Conservation (phyloP, 2,113 vertebrate genomes). For the Conger conger region DNA sequence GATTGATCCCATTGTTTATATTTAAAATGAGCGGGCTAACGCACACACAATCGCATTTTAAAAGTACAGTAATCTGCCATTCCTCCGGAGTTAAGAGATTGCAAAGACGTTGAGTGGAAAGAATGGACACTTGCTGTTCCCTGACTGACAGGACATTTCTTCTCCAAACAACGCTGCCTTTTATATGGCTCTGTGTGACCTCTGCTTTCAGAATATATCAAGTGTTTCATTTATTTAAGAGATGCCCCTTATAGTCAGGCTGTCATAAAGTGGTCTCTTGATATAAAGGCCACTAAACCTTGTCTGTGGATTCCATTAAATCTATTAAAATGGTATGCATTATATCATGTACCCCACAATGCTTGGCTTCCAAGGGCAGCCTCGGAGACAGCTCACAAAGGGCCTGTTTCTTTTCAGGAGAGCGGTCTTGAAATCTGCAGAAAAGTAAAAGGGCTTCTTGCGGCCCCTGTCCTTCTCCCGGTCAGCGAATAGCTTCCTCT, state of each 20-base stretch:
- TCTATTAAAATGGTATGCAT: constrained; percentile 66
- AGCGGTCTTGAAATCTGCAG: constrained; percentile 62
- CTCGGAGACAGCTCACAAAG: constrained; percentile 63
- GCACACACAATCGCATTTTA: background rate
- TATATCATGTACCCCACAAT: constrained; percentile 68
- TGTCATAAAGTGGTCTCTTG: constrained; percentile 47
- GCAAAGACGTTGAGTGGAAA: constrained; percentile 3
- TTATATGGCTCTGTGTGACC: constrained; percentile 33
- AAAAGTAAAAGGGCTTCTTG: constrained; percentile 56
- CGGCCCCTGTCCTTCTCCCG: background rate
- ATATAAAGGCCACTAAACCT: constrained; percentile 48
- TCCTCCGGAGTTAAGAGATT: background rate
- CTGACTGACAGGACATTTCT: constrained; percentile 31
- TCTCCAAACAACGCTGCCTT: constrained; percentile 27
- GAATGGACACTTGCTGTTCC: constrained; percentile 19
- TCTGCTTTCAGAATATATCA: constrained; percentile 38
- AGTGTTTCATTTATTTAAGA: constrained; percentile 53
- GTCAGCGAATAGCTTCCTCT: constrained; percentile 27
- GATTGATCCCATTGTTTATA: background rate
- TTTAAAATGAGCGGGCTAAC: background rate
- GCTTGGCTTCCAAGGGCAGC: constrained; percentile 65
- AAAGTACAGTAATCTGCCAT: background rate
- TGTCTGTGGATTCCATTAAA: constrained; percentile 66
- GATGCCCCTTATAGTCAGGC: constrained; percentile 32
- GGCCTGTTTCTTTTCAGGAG: constrained; percentile 52